Base-by-base conservation (phyloP, 2,797 vertebrate species). In the Tapera naevia region DNA sequence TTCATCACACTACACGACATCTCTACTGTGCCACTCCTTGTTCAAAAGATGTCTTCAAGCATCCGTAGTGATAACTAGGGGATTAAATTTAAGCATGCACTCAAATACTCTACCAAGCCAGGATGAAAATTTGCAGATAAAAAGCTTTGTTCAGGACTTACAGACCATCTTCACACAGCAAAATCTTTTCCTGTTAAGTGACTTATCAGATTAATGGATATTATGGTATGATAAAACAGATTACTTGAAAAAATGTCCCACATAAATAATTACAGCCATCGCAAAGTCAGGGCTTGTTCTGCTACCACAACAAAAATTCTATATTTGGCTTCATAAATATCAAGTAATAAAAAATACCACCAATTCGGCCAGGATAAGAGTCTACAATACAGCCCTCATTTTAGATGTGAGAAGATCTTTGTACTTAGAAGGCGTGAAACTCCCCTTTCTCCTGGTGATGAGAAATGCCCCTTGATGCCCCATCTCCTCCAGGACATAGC, bases 401-500 rank as follows among this genome's bases (percentile, higher is more conserved):
- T 91, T 76, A 94, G 90, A 95, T 92, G 85, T 86, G 69, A 96
- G 62, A 72, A 96, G 62, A 72, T 61, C 88, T 71, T 54, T 92
- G 41, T 71, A 95, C 88, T 86, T 74, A 43, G 80, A 95, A 97
- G 78, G 91, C 2, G 1, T 91, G 83, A 96, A 96, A 96, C 66
- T 53, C 65, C 72, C 74, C 75, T 73, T 91, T 78, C 23, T 91
- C 72, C n/a, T 66, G 27, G 51, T 74, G 93, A 89, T n/a, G 22
- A 93, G 96, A 97, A 95, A 96, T 83, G 53, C 80, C 76, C 88
- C 91, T 96, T 94, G 86, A 97, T 94, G 81, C 95, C 85, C 73
- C 76, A 83, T 78, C 87, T 97, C 97, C 97, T 97, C 83, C 71
- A 96, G 96, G 96, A 97, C 88, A 92, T 58, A 91, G 95, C 74